Evolutionary conservation across 2,797 vertebrate species (phyloP).

Genomic region (Hippoglossus hippoglossus): DNA sequence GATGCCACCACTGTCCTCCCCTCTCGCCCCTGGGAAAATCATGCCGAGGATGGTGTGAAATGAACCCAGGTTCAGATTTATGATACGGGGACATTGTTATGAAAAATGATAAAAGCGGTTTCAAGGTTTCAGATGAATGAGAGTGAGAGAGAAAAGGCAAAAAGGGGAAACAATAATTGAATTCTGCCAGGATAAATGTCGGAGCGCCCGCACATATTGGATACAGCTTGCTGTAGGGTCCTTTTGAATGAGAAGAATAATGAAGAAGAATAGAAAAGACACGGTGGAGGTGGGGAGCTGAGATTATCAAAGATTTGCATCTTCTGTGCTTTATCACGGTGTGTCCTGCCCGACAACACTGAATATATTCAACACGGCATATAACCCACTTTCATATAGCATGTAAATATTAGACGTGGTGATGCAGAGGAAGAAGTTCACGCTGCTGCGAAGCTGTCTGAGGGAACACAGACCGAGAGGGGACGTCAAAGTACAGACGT

Average conservation of each 20-base stretch:
- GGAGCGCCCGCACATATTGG: slow-evolving; percentile 41
- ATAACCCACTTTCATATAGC: slow-evolving; percentile 34
- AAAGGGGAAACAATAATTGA: slow-evolving; percentile 59
- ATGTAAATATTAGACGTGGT: slow-evolving; percentile 61
- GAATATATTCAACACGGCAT: slow-evolving; percentile 46
- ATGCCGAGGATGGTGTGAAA: slow-evolving; percentile 39
- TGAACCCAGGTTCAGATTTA: slow-evolving; percentile 59
- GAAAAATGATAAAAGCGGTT: slow-evolving; percentile 64
- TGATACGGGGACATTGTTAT: slow-evolving; percentile 53
- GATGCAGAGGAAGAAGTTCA: slow-evolving; percentile 40
- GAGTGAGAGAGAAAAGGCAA: background rate
- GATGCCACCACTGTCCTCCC: slow-evolving; percentile 56
- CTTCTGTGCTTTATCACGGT: slow-evolving; percentile 8
- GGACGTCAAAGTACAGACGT: slow-evolving; percentile 35
- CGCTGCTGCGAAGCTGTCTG: slow-evolving; percentile 33
- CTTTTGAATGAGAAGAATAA: slow-evolving; percentile 61
- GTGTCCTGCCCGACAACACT: slow-evolving; percentile 35
- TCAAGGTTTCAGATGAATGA: slow-evolving; percentile 58
- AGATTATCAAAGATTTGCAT: slow-evolving; percentile 48
- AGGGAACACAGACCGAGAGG: slow-evolving; percentile 18
- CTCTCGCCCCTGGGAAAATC: slow-evolving; percentile 41
- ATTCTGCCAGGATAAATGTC: slow-evolving; percentile 72
- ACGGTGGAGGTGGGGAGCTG: slow-evolving; percentile 10
- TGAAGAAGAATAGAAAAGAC: slow-evolving; percentile 41
- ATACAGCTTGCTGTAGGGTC: slow-evolving; percentile 46